Base-by-base conservation (phyloP, 2,797 vertebrate species). In the Emydoidea blandingii region DNA sequence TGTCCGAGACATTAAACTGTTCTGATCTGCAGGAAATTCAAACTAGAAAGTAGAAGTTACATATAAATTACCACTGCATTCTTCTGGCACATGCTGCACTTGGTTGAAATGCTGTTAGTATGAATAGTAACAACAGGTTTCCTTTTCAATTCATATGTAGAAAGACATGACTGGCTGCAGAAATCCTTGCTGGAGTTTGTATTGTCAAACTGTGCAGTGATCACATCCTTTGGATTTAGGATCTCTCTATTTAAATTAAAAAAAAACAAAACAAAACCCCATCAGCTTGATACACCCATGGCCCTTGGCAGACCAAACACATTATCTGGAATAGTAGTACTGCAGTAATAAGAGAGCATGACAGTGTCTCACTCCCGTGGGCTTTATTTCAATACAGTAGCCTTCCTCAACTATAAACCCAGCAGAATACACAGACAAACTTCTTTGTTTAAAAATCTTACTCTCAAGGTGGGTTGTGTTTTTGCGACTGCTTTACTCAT, bases 1-100 rank as follows among this genome's bases (percentile, higher is more conserved):
- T 23, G 52, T 25, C 57, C 3, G 8, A 87, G 76, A 62, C 0
- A 85, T 95, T 84, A 14, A 89, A 83, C 3, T 86, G 68, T 29
- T 85, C 37, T 65, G 12, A 79, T 44, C 5, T 62, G 25, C 37
- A 82, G 49, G 80, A 41, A 86, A 56, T 79, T 81, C 49, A 47
- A 93, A 19, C 0, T 5, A 91, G 52, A 91, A 87, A 56, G 47
- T 34, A 76, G 21, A 25, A 85, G 54, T 34, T 56, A 94, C 37
- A 76, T 91, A 84, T 50, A 76, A 97, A 98, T 99, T 98, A 99
- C 99, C 81, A 99, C 87, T 78, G 99, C 98, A 8, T 98, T 98
- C 98, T 98, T 99, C 96, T 98, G 98, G 98, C 99, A 99, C 98
- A 99, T 98, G 98, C 99, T 99, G 98, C 99, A 99, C 72, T 98